These are phyloP conservation scores for Prionace glauca DNA, from an alignment of 2,797 vertebrate species.

Conservation along the genomic window DNA sequence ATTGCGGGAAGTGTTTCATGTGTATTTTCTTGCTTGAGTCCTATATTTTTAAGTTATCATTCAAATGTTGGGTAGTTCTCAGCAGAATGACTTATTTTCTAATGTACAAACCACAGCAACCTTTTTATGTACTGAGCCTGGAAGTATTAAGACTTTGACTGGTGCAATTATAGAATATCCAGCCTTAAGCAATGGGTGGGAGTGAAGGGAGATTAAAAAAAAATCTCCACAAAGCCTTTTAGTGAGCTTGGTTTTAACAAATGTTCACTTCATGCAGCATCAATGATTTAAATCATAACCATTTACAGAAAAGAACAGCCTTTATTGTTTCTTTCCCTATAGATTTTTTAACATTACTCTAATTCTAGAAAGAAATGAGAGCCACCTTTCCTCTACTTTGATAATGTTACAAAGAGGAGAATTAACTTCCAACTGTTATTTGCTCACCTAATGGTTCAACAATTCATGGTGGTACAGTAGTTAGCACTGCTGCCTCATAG, in stretches of 20 bases:
- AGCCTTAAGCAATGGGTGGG: conserved; percentile 1
- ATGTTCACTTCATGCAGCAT: conserved; percentile 5
- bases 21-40: conserved; percentile 15
- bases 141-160: conserved; percentile 26
- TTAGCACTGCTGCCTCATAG: no score
- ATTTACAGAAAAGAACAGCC: not conserved
- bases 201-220: not conserved
- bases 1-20: conserved; percentile 19
- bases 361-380: not conserved
- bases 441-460: not conserved
- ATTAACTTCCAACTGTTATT: not conserved
- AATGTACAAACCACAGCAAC: not conserved
- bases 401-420: not conserved
- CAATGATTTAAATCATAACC: conserved; percentile 22
- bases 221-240: not conserved
- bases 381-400: not conserved
- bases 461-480: no score
- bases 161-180: conserved; percentile 10
- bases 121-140: conserved; percentile 16
- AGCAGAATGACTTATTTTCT: conserved; percentile 30
- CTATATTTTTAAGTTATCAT: conserved; percentile 18
- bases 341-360: not conserved
- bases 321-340: not conserved
- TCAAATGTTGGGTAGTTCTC: conserved; percentile 27
- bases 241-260: conserved; percentile 15